phyloP scores from a whole-genome alignment of 2,888 invertebrate species.

The Drosophila anomelani region DNA sequence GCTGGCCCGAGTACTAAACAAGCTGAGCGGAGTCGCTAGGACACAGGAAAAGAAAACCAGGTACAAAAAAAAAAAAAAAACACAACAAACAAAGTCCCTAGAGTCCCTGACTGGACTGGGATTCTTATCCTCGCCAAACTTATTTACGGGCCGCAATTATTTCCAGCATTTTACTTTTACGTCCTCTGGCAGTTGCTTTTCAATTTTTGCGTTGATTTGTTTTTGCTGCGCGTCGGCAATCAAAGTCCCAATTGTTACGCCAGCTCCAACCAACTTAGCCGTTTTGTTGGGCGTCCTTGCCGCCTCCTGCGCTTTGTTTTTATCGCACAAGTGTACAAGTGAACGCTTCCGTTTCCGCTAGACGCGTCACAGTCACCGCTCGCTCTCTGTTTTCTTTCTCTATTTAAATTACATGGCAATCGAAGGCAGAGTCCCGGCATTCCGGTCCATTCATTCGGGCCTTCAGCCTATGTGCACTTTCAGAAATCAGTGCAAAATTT shows the following conservation, averaged over 20 bases:
- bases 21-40: constrained; percentile 17
- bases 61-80: background rate
- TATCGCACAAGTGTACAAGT: constrained; percentile 60
- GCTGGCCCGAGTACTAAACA: constrained; percentile 37
- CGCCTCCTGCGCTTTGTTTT: constrained; percentile 46
- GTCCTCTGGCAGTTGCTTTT: constrained; percentile 50
- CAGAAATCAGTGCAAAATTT: no score
- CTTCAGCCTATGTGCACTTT: background rate
- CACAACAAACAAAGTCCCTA: background rate
- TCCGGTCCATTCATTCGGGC: constrained; percentile 46
- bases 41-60: constrained; percentile 2
- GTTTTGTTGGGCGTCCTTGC: constrained; percentile 8
- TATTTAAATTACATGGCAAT: constrained; percentile 61
- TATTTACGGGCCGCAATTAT: constrained; percentile 66
- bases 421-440: constrained; percentile 18
- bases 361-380: constrained; percentile 34
- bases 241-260: constrained; percentile 68
- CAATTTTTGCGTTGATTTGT: constrained; percentile 64
- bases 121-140: constrained; percentile 21
- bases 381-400: constrained; percentile 42
- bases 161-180: constrained; percentile 71
- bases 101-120: background rate
- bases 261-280: constrained; percentile 6
- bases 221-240: constrained; percentile 58
- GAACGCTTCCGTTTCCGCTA: constrained; percentile 70